These are phyloP conservation scores for Cheumatopsyche charites DNA, from an alignment of 1,140 invertebrate genomes.

Conservation along the genomic window DNA sequence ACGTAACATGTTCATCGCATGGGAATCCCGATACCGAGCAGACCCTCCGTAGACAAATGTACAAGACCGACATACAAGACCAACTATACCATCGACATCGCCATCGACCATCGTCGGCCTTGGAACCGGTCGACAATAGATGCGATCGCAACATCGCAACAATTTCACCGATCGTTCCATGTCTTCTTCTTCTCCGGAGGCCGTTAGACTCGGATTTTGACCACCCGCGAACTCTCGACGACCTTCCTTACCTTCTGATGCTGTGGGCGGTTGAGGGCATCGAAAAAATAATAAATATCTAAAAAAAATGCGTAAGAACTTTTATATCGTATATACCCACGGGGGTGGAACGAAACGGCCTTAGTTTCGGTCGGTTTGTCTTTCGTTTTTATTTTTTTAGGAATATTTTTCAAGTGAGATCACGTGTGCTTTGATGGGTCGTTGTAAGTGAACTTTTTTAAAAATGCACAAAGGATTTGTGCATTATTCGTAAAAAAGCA, in stretches of 20 bases:
- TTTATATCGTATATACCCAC: constrained; percentile 1
- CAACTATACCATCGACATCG: too few species aligned
- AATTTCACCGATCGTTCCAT: constrained; percentile 8
- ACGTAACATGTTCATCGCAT: constrained; percentile 1
- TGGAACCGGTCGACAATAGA: not conserved
- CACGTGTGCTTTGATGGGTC: not conserved
- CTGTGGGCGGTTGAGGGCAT: constrained; percentile 9
- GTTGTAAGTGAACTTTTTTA: not conserved
- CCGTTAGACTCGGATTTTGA: not conserved
- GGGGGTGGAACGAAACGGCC: constrained; percentile 14
- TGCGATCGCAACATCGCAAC: not conserved
- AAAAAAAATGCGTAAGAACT: too few species aligned
- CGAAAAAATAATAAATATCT: too few species aligned
- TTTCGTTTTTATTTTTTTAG: not conserved
- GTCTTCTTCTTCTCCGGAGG: not conserved
- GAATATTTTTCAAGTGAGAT: not conserved
- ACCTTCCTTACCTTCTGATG: not conserved
- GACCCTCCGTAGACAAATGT: too few species aligned
- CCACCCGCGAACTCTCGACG: constrained; percentile 6
- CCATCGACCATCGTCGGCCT: too few species aligned
- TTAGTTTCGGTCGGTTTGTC: too few species aligned
- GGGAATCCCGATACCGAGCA: too few species aligned
- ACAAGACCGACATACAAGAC: too few species aligned
- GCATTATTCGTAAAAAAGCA: not conserved
- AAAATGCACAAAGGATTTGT: not conserved